Evolutionary conservation across 2,113 vertebrate species (phyloP), one percentile per base, ranked within the genome.

Genomic region (Ranitomeya imitator): DNA sequence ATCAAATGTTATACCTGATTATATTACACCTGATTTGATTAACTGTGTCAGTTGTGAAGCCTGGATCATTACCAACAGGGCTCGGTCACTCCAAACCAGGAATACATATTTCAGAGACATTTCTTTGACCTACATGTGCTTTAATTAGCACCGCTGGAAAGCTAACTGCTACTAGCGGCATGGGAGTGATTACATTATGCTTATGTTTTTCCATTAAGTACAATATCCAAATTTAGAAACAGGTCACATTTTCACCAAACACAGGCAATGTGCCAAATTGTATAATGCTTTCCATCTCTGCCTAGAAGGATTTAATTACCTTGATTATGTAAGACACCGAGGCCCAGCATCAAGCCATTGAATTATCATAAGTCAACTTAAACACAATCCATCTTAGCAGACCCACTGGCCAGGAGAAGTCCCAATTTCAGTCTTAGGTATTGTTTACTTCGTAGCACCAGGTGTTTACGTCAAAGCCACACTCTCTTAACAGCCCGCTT

Each of bases 221-320:
- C 73, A 61, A 88, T 83, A 88, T 83, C 80, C 71, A 78, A 83
- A 88, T 77, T 67, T 84, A 84, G 71, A 83, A 83, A 88, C 80
- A 83, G 63, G 80, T 88, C 87, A 88, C 69, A 84, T 88, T 76
- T 88, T 83, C 52, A 84, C 79, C 57, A 83, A 88, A 83, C 87
- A 88, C 84, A 88, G 71, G 71, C 87, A 16, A 37, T 63, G 67
- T 63, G 59, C 80, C 80, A 88, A 88, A 84, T 83, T 77, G 45
- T 77, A 74, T 83, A 88, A 88, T 83, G 71, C 18, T 83, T 88
- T 78, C 87, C 80, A 88, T 88, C 59, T 88, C 74, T 77, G 79
- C 87, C 81, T 65, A 78, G 19, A 84, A 73, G 18, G 59, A 88
- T 88, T 88, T 88, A 78, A 88, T 88, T 88, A 88, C 57, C 71